Evolutionary conservation across 2,113 vertebrate genomes (phyloP).

Genomic region (Anoplopoma fimbria): DNA sequence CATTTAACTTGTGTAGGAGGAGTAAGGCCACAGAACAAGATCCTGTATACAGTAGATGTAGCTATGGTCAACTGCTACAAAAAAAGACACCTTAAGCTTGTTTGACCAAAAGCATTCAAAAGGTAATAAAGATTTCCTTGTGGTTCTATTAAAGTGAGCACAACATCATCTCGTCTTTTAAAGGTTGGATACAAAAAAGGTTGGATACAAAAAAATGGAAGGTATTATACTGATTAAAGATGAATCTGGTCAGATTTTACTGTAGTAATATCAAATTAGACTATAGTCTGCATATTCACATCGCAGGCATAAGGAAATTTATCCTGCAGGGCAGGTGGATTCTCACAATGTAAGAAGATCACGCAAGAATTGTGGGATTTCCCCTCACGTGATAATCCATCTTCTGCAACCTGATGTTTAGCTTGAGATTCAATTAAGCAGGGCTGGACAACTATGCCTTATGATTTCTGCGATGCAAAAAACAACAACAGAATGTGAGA

Average conservation of each 20-base stretch:
- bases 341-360: too few species aligned
- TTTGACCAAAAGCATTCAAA: background rate
- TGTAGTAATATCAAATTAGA: too few species aligned
- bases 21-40: slow-evolving; percentile 2
- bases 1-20: slow-evolving; percentile 44
- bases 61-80: background rate
- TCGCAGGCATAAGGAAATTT: background rate
- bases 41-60: background rate
- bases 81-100: background rate
- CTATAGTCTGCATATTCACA: background rate
- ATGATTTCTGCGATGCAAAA: too few species aligned
- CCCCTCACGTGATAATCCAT: too few species aligned
- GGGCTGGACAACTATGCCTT: slow-evolving; percentile 6
- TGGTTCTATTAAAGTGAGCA: background rate
- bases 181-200: background rate
- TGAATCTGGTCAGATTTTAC: background rate
- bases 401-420: slow-evolving; percentile 49
- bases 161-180: background rate
- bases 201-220: background rate
- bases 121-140: background rate
- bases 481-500: too few species aligned
- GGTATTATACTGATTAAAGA: background rate
- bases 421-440: slow-evolving; percentile 53
- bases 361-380: too few species aligned
- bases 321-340: too few species aligned